These are phyloP conservation scores for Apodemia mormo DNA, from an alignment of 2,888 invertebrate species.

Conservation along the genomic window DNA sequence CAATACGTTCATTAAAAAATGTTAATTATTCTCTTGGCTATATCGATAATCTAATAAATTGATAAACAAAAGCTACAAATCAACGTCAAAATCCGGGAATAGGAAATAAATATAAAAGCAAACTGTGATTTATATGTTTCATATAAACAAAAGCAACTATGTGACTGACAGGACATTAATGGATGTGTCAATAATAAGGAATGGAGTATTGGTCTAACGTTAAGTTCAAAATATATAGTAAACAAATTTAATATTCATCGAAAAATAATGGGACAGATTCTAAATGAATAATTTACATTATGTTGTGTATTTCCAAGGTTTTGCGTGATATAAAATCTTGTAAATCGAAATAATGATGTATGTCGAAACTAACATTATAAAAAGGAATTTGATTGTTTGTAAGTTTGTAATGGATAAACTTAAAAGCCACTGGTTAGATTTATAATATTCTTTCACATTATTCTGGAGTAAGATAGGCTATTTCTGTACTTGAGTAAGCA, in stretches of 20 bases:
- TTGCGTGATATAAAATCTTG: not conserved
- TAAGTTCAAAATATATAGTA: not conserved
- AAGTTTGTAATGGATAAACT: too few relatives aligned
- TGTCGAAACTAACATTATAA: too few relatives aligned
- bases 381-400: too few relatives aligned
- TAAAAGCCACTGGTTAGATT: too few relatives aligned
- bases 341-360: too few relatives aligned
- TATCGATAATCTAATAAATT: not conserved
- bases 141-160: conserved; percentile 41
- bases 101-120: conserved; percentile 21
- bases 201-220: conserved; percentile 18
- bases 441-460: too few relatives aligned
- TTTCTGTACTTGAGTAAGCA: too few relatives aligned
- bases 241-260: conserved; percentile 24
- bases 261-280: conserved; percentile 40
- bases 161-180: conserved; percentile 55
- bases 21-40: not conserved
- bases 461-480: too few relatives aligned
- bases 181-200: conserved; percentile 49
- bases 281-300: not conserved
- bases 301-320: not conserved
- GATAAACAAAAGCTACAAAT: conserved; percentile 16
- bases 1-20: not conserved
- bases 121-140: conserved; percentile 36
- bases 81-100: conserved; percentile 19